Percentiles rank a stretch among this genome's conserved stretches.
phyloP scores from a whole-genome alignment of 2,888 invertebrate species.

The Oasisia sp. region DNA sequence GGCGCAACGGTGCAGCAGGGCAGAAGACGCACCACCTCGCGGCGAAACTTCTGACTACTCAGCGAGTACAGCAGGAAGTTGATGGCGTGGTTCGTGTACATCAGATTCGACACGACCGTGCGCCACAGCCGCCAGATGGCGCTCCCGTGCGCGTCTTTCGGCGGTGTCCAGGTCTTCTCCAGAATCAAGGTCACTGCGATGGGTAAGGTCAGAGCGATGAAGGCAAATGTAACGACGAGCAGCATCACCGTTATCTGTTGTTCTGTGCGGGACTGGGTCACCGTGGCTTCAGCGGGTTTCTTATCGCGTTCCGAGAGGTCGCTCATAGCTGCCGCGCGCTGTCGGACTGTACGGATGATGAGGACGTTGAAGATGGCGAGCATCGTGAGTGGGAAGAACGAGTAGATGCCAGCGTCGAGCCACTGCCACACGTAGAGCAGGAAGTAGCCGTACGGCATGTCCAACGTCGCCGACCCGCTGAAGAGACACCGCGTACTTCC shows the following conservation, averaged over 20 bases:
- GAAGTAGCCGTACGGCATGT: not conserved
- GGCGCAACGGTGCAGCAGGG: not conserved
- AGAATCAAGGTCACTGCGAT: not conserved
- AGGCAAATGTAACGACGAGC: not conserved
- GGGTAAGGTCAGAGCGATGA: not conserved
- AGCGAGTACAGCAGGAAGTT: not conserved
- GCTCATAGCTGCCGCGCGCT: not conserved
- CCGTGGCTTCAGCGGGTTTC: not conserved
- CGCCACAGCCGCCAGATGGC: slow-evolving; percentile 13
- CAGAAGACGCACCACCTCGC: not conserved
- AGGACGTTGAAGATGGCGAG: not conserved
- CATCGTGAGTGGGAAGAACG: not conserved
- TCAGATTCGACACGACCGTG: not conserved
- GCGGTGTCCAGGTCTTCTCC: not conserved
- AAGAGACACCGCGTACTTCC: not conserved
- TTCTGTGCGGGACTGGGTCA: not conserved
- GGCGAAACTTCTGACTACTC: not conserved
- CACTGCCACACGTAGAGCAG: not conserved
- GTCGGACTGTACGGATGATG: not conserved
- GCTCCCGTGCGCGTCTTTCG: not conserved
- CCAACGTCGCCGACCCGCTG: not conserved
- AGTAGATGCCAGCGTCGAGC: not conserved
- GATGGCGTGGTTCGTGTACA: slow-evolving; percentile 6
- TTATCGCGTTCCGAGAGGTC: not conserved
- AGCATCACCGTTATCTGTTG: not conserved